phyloP scores from a whole-genome alignment of 1,140 invertebrate genomes.

The Aphelinus certus region DNA sequence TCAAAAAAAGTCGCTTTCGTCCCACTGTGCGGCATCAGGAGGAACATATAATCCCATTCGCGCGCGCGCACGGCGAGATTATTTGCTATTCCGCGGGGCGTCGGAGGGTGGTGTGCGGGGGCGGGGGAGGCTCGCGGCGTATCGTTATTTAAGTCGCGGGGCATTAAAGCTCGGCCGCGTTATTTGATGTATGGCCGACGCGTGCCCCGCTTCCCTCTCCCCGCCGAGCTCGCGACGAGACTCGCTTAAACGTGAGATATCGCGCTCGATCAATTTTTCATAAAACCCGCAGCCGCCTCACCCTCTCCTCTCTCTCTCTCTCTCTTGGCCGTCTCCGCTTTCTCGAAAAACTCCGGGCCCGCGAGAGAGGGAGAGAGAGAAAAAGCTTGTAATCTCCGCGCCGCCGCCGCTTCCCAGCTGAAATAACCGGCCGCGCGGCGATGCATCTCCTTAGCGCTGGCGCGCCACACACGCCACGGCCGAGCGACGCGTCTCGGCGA shows the following conservation, averaged over 20 bases:
- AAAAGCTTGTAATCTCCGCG: constrained; percentile 33
- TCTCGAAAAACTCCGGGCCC: constrained; percentile 9
- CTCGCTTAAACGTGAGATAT: constrained; percentile 65
- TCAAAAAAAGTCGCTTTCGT: no score
- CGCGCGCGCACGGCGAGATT: constrained; percentile 49
- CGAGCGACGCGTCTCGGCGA: no score
- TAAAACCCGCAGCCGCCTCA: constrained; percentile 49
- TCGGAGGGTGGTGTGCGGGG: constrained; percentile 34
- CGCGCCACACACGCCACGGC: no score
- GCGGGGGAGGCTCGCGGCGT: constrained; percentile 40
- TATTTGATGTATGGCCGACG: constrained; percentile 63
- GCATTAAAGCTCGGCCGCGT: constrained; percentile 60
- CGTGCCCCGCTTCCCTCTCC: constrained; percentile 59
- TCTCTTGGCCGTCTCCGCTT: constrained; percentile 12
- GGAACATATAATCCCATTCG: constrained; percentile 1
- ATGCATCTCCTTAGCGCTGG: no score
- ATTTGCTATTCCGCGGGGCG: constrained; percentile 62
- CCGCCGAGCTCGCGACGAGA: constrained; percentile 39
- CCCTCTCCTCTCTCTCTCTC: constrained; percentile 29
- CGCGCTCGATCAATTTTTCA: constrained; percentile 66
- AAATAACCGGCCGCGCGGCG: constrained; percentile 29
- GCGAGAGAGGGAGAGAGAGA: not conserved
- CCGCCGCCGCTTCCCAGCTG: not conserved
- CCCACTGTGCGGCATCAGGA: no score
- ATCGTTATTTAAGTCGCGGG: constrained; percentile 66